Percentiles rank a stretch among this genome's conserved stretches.
Evolutionary conservation across 2,797 vertebrate species (phyloP).

Genomic region (Adelosebastes latens): DNA sequence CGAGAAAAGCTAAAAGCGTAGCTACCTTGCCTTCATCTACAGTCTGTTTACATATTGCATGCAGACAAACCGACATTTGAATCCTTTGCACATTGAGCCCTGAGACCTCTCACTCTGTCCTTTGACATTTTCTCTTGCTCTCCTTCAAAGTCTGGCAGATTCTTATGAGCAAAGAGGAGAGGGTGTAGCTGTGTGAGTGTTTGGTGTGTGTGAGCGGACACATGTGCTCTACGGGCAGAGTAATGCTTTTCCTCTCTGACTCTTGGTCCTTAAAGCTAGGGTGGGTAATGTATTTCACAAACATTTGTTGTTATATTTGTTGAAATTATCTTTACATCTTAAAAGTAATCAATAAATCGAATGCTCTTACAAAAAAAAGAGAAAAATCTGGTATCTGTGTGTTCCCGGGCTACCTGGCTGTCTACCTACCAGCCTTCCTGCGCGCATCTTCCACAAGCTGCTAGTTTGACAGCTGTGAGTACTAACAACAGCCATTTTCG

Average conservation of each 20-base stretch:
- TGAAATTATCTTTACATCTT: too few species aligned
- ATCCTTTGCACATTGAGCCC: background rate
- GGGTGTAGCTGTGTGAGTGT: background rate
- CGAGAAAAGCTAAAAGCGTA: background rate
- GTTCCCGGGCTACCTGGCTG: too few species aligned
- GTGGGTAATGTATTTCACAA: too few species aligned
- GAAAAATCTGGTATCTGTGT: accelerated
- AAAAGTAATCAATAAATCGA: too few species aligned
- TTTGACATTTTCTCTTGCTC: slow-evolving; percentile 27
- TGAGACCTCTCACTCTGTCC: slow-evolving; percentile 16
- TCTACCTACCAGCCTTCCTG: too few species aligned
- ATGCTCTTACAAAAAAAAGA: too few species aligned
- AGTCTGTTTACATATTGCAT: slow-evolving; percentile 28
- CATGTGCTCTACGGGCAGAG: background rate
- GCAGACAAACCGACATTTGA: slow-evolving; percentile 20
- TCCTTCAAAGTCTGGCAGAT: background rate
- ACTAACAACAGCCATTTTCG: accelerated
- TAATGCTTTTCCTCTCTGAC: background rate
- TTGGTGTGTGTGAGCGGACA: background rate
- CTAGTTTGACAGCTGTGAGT: background rate
- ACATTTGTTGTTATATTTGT: too few species aligned
- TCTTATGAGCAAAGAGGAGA: background rate
- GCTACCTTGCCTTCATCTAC: slow-evolving; percentile 15
- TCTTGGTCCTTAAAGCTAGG: background rate
- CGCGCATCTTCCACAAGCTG: background rate